Evolutionary conservation across 1,140 invertebrate species (phyloP), one percentile per base, ranked within the genome.

Genomic region (Monomorium pharaonis): DNA sequence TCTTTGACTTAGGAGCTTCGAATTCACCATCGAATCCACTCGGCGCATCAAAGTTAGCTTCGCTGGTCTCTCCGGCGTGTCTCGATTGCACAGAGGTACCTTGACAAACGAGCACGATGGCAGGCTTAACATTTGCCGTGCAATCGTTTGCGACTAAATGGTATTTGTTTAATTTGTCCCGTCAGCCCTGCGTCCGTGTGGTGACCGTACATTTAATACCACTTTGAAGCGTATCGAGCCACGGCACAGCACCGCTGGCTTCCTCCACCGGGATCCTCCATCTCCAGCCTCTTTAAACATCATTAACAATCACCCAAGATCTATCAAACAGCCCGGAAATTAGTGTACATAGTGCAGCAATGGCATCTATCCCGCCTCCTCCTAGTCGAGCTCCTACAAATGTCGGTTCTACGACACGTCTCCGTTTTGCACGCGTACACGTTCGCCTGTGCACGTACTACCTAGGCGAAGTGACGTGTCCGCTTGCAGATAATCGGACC

Each of bases 271-370:
- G 83, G 69, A 88, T 84, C 83, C 84, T 63, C 62, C 74, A 69
- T 85, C 74, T 84, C 75, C 74, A 81, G 80, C 62, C 91, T 92
- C 89, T 89, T 88, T 92, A 93, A 93, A 93, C 92, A 91, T 92
- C 92, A 93, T 93, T 93, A 93, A 93, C 92, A 93, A 93, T 93
- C 90, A 92, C 88, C 89, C 90, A 92, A 93, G 91, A 93, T 92
- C 92, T 90, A 91, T 93, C 93, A 93, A 93, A 93, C 91, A 92
- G 90, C 67, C 88, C 88, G 86, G 92, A 93, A 93, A 93, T 93
- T 92, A 93, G 92, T 93, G 91, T 91, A 92, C 92, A 90, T 70
- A 92, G 67, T 44, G 67, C 58, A 80, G 83, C 86, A 76, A 70
- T 60, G 77, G 47, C 69, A 74, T 62, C 51, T n/a, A 56, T 14